A percentile compares a stretch with the other conserved stretches of the same genome.
These are phyloP conservation scores for Pristionchus fissidentatus DNA, from an alignment of 2,888 invertebrate species.

Conservation along the genomic window DNA sequence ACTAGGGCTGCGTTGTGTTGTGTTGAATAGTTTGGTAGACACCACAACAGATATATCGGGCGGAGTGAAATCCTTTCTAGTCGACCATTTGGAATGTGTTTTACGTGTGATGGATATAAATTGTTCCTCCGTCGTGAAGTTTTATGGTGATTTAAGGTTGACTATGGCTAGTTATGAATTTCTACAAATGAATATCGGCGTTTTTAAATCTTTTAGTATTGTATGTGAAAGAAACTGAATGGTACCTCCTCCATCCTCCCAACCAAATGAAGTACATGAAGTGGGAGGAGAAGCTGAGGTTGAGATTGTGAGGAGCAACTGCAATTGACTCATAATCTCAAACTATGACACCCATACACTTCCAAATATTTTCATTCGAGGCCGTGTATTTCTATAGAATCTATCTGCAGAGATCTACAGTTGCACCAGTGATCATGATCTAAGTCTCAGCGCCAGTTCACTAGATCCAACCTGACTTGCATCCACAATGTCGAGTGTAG, in stretches of 20 bases:
- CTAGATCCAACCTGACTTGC: slow-evolving; percentile 15
- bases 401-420: no score
- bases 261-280: background rate
- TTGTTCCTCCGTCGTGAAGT: background rate
- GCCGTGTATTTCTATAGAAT: no score
- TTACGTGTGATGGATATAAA: background rate
- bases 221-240: background rate
- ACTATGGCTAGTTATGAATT: background rate
- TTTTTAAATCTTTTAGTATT: background rate
- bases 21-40: no score
- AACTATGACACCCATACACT: no score
- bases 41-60: no score
- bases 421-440: background rate
- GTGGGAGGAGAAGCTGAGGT: background rate
- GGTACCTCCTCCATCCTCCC: slow-evolving; percentile 15
- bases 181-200: background rate
- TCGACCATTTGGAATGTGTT: no score
- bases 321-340: background rate
- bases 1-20: no score
- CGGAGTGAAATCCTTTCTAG: no score
- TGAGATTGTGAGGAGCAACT: slow-evolving; percentile 25
- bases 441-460: background rate
- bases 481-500: slow-evolving; percentile 41
- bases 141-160: background rate
- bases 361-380: no score